Conservation (phyloP, 2,113 vertebrate genomes). For the Petroica traversi region DNA sequence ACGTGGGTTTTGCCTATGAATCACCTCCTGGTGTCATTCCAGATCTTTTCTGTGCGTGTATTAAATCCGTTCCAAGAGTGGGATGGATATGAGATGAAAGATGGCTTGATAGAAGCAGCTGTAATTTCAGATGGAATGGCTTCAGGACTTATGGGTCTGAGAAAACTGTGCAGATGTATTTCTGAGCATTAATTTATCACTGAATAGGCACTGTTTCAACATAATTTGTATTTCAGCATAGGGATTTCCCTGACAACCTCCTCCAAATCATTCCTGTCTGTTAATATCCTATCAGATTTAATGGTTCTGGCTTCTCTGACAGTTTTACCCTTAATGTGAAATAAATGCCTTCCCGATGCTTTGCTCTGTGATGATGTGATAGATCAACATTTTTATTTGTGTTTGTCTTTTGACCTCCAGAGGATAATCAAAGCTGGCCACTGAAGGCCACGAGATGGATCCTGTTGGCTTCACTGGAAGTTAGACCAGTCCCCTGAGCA, state of each 20-base stretch:
- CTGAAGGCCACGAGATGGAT: neutral
- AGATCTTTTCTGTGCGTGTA: neutral
- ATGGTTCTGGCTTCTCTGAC: neutral
- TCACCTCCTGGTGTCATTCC: conserved; percentile 14
- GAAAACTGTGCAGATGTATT: neutral
- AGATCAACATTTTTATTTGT: neutral
- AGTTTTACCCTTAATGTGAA: conserved; percentile 2
- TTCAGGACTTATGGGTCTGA: neutral
- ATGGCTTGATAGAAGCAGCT: neutral
- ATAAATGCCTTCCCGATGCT: conserved; percentile 50
- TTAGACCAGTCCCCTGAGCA: neutral
- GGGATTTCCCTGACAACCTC: conserved; percentile 41
- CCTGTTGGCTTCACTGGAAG: neutral
- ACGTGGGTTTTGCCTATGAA: neutral
- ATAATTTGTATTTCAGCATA: neutral
- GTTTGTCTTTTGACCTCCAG: neutral
- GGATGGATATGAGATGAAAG: neutral
- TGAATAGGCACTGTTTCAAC: neutral
- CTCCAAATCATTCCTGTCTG: conserved; percentile 19
- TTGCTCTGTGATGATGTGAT: neutral
- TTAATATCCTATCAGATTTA: conserved; percentile 35
- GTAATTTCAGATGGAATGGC: neutral
- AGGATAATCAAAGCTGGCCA: neutral
- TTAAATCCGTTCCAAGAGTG: neutral
- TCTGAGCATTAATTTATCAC: neutral